Evolutionary conservation across 2,888 invertebrate genomes (phyloP).

Genomic region (Muscina levida): DNA sequence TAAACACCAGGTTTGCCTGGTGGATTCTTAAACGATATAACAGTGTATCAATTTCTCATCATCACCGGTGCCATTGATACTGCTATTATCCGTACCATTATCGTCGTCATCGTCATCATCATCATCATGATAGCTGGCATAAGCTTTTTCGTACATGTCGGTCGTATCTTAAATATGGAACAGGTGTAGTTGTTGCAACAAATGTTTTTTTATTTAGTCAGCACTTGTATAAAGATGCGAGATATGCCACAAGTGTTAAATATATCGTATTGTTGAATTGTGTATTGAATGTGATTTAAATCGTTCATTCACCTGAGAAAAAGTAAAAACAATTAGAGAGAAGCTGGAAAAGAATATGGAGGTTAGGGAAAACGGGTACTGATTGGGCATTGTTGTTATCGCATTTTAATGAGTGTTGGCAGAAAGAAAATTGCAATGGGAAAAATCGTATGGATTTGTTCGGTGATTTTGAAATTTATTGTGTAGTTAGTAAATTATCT

Average conservation of each 20-base stretch:
- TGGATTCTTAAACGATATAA: constrained; percentile 39
- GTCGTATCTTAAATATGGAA: constrained; percentile 16
- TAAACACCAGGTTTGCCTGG: constrained; percentile 32
- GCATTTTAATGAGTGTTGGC: too few species aligned
- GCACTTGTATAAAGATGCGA: neutral
- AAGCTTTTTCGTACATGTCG: constrained; percentile 5
- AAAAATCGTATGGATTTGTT: too few species aligned
- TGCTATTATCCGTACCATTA: constrained; percentile 29
- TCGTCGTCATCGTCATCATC: neutral
- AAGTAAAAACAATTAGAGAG: too few species aligned
- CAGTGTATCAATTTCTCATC: constrained; percentile 56
- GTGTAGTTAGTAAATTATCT: too few species aligned
- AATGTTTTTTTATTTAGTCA: neutral
- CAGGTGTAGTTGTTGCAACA: constrained; percentile 24
- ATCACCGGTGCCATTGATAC: constrained; percentile 16
- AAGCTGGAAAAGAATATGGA: too few species aligned
- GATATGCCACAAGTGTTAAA: neutral
- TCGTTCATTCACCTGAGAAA: too few species aligned
- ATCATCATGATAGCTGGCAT: constrained; percentile 2
- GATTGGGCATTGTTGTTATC: too few species aligned
- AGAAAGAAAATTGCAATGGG: too few species aligned
- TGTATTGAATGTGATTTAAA: too few species aligned
- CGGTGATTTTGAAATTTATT: too few species aligned
- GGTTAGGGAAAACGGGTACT: too few species aligned
- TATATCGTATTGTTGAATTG: too few species aligned